Evolutionary conservation across 2,888 invertebrate species (phyloP), one percentile per base, ranked within the genome.

Genomic region (Troilus luridus): DNA sequence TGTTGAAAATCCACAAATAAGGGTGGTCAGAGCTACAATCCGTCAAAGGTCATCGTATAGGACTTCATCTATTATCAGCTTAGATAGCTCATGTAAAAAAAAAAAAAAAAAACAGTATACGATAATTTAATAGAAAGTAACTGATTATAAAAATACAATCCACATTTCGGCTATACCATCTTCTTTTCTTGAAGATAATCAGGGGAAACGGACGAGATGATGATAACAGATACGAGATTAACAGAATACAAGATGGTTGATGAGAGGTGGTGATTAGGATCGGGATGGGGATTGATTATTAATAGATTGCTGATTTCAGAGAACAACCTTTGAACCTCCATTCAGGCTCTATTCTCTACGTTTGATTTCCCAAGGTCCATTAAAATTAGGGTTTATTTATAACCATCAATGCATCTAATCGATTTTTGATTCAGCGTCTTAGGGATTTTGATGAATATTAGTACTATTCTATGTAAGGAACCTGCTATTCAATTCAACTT

Each of bases 241-340:
- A 17, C 27, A 77, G 72, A 10, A 77, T 77, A 19, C 27, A 77
- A 77, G 72, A 77, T 77, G 72, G n/a, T 1, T 17, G 41, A 41
- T 77, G 72, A 77, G 41, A 77, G 72, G 72, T 27, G 41, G 27
- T 77, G 72, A 77, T 77, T 77, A 77, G 72, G 41, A 24, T 24
- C 8, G 72, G 27, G 72, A 6, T 14, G 67, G 41, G 41, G 27
- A 77, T 17, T 41, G 19, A 41, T 77, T 41, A 19, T 27, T 41
- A 77, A 77, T 77, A 77, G 72, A 77, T 77, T 8, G 17, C 72
- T 41, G 27, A 77, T 77, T 77, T 41, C 8, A 41, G 72, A 8
- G 7, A 77, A 27, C 27, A 0, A 27, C 27, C 27, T 77, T 77
- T 77, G 27, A 77, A 1, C 41, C 14, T 14, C 72, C 24, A 27